A percentile compares a stretch with the other conserved stretches of the same genome.
Evolutionary conservation across 2,113 vertebrate species (phyloP).

Genomic region (Gobiocypris rarus): DNA sequence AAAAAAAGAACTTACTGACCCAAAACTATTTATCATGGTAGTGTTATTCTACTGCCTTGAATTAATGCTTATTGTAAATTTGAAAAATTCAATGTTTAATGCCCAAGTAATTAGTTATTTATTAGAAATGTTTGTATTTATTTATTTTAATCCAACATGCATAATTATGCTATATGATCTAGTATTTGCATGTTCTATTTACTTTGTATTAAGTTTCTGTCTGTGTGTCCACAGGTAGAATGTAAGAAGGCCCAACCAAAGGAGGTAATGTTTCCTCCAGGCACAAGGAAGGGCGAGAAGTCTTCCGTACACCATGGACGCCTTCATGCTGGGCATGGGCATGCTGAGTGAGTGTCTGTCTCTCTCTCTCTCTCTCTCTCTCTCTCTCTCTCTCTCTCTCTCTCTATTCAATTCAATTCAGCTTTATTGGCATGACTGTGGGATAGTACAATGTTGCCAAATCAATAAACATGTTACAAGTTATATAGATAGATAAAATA

Average conservation of each 20-base stretch:
- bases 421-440: no score
- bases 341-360: constrained; percentile 94
- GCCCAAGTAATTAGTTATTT: no score
- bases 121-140: no score
- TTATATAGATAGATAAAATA: no score
- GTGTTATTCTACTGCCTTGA: background rate
- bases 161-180: background rate
- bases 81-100: background rate
- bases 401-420: no score
- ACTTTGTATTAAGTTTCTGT: background rate
- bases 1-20: no score
- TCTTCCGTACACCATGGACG: constrained; percentile 91
- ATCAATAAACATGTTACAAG: no score
- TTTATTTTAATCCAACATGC: background rate
- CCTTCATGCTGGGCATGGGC: constrained; percentile 93
- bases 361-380: no score
- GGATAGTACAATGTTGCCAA: no score
- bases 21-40: no score
- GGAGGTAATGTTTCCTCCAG: constrained; percentile 94
- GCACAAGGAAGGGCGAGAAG: constrained; percentile 88
- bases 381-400: no score
- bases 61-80: background rate
- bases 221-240: constrained; percentile 83
- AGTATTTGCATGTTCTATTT: no score
- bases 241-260: constrained; percentile 96